Evolutionary conservation across 2,888 invertebrate species (phyloP).

Genomic region (Dexiosoma caninum): DNA sequence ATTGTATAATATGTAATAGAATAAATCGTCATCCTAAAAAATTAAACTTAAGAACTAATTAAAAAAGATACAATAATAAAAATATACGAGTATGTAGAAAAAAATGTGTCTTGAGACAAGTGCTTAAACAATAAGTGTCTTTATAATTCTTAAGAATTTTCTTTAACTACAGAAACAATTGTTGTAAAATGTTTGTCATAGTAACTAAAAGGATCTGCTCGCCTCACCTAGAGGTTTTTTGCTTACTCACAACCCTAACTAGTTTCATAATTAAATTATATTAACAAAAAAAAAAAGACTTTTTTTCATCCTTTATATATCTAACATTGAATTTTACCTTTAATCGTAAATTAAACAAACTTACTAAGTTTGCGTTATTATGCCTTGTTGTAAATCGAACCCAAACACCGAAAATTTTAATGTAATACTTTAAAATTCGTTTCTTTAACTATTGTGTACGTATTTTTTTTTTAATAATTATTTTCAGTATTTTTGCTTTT

Average conservation of each 20-base stretch:
- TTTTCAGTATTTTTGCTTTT: not conserved
- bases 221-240: not conserved
- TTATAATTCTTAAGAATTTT: conserved; percentile 24
- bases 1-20: not conserved
- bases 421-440: too few relatives aligned
- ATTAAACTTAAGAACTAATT: conserved; percentile 38
- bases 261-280: not conserved
- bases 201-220: conserved; percentile 56
- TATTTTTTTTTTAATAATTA: too few relatives aligned
- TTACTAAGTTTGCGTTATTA: conserved; percentile 24
- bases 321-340: not conserved
- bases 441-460: too few relatives aligned
- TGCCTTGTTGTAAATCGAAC: not conserved
- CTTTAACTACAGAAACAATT: conserved; percentile 41
- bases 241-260: conserved; percentile 59
- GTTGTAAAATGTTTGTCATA: conserved; percentile 36
- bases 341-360: not conserved
- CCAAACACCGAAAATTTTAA: not conserved
- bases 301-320: not conserved
- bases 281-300: too few relatives aligned
- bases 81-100: conserved; percentile 12
- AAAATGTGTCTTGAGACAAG: conserved; percentile 53
- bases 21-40: conserved; percentile 9
- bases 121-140: conserved; percentile 63
- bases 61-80: conserved; percentile 15